A percentile compares a stretch with the other conserved stretches of the same genome.
Conservation (phyloP, 1,140 invertebrate species). For the Drosophila willistoni region DNA sequence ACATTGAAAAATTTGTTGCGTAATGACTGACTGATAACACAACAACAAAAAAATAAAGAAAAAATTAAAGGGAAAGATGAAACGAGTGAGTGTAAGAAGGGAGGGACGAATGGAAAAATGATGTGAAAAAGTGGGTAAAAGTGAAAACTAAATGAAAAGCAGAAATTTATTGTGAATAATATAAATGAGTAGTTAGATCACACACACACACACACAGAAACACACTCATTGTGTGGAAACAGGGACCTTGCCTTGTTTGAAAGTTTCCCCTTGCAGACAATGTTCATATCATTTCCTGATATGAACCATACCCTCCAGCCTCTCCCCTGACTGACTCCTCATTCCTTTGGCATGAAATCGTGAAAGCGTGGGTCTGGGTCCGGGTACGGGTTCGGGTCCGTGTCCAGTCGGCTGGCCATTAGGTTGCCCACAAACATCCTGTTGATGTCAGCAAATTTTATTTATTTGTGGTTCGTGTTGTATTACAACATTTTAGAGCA, state of each 20-base stretch:
- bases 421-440: slow-evolving; percentile 73
- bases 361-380: slow-evolving; percentile 42
- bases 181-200: slow-evolving; percentile 47
- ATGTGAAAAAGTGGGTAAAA: slow-evolving; percentile 40
- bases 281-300: slow-evolving; percentile 63
- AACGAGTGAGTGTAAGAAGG: neutral
- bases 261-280: slow-evolving; percentile 33
- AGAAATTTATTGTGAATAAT: slow-evolving; percentile 60
- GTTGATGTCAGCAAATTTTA: slow-evolving; percentile 81
- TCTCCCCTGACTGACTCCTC: neutral
- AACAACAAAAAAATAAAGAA: slow-evolving; percentile 11
- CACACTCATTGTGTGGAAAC: neutral
- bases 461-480: slow-evolving; percentile 80
- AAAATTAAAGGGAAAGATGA: slow-evolving; percentile 23
- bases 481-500: slow-evolving; percentile 80
- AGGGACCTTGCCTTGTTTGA: slow-evolving; percentile 6
- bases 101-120: neutral
- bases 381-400: neutral
- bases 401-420: slow-evolving; percentile 47
- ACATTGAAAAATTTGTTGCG: slow-evolving; percentile 50
- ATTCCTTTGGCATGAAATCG: slow-evolving; percentile 50
- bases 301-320: slow-evolving; percentile 2
- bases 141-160: slow-evolving; percentile 73
- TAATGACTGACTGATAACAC: slow-evolving; percentile 55
- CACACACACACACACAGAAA: slow-evolving; percentile 8